Conservation (phyloP, 2,888 invertebrate species). For the Polydrusus pterygomalis region DNA sequence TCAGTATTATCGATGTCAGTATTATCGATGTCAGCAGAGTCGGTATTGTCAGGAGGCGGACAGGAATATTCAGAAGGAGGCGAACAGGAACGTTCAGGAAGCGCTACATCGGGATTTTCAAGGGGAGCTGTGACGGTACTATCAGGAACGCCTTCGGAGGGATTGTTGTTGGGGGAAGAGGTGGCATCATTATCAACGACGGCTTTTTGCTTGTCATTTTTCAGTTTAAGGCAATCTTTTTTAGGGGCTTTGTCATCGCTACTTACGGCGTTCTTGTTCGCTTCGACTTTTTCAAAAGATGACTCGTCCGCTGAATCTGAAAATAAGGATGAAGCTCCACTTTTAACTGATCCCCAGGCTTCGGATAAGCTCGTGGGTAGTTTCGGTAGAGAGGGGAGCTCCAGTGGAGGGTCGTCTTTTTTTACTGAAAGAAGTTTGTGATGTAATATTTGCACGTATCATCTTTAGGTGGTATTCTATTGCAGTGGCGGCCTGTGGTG, state of each 20-base stretch:
- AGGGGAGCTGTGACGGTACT: too few species aligned
- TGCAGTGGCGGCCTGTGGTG: too few species aligned
- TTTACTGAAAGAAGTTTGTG: conserved; percentile 75
- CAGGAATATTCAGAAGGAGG: too few species aligned
- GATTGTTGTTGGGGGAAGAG: neutral
- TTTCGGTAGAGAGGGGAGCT: conserved; percentile 77
- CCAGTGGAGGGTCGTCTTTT: conserved; percentile 80
- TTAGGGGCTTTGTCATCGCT: neutral
- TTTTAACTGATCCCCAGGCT: conserved; percentile 65
- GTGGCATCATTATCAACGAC: neutral
- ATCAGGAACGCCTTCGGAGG: neutral
- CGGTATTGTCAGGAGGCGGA: too few species aligned
- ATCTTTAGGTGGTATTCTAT: too few species aligned
- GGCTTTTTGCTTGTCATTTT: neutral
- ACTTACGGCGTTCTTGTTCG: conserved; percentile 40
- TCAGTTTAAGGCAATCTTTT: conserved; percentile 5
- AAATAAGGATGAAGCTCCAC: conserved; percentile 65
- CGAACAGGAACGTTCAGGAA: too few species aligned
- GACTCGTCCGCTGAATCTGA: conserved; percentile 58
- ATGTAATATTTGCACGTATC: too few species aligned
- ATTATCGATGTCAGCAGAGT: too few species aligned
- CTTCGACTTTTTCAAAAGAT: neutral
- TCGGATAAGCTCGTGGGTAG: conserved; percentile 78
- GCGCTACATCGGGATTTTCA: too few species aligned
- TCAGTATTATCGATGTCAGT: too few species aligned